Base-by-base conservation (phyloP, 2,113 vertebrate species). In the Tor tambroides region DNA sequence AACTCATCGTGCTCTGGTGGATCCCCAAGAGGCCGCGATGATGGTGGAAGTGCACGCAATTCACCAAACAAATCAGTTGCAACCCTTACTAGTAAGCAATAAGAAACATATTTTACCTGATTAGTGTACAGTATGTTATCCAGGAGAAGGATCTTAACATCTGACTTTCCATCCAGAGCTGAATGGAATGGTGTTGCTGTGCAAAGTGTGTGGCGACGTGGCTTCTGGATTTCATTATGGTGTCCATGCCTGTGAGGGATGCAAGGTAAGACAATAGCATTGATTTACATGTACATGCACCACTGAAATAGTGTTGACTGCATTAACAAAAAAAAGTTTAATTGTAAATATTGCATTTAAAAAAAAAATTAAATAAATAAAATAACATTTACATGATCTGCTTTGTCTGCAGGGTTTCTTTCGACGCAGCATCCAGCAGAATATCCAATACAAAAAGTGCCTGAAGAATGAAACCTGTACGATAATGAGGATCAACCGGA, bases 181-280 rank as follows among this genome's bases (percentile, higher is more conserved):
- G 85, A 97, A 96, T 1, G 96, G 97, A 79, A 96, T 98, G 96
- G 95, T 98, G 90, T 92, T 98, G 67, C 95, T 98, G 67, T 98
- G 97, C 89, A 98, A 97, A 87, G 97, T 98, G 81, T 98, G 97
- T 26, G 96, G 97, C 0, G 97, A 98, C 0, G 96, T 97, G 0
- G 97, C 97, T 63, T 98, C 97, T 0, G 97, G 97, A 80, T 98
- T 98, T 93, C 95, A 97, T 83, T 97, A 97, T 0, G 96, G 96
- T 0, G 96, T 97, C 54, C 96, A 97, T 2, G 96, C 96, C 89
- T 97, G 96, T 26, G 96, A 97, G 88, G 96, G 96, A 86, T 97
- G 96, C 93, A 97, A 97, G 96, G 96, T 97, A 90, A 95, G 91
- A 8, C 30, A 19, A 19, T 23, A 28, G 54, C 28, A 38, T 72